phyloP scores from a whole-genome alignment of 2,113 vertebrate species.

The Mystacornis crossleyi region DNA sequence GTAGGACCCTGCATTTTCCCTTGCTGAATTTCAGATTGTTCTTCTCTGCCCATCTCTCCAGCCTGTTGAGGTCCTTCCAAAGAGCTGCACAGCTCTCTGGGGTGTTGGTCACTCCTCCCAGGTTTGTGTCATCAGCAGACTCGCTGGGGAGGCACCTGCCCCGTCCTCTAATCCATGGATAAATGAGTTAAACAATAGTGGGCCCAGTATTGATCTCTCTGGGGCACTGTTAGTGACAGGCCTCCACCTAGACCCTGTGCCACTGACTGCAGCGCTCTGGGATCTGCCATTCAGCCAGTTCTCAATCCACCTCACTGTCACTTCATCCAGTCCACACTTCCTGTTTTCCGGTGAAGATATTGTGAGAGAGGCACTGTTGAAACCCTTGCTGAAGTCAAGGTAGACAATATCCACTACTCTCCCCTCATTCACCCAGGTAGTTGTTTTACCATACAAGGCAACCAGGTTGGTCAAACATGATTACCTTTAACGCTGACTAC shows the following conservation, averaged over 20 bases:
- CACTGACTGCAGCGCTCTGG: no score
- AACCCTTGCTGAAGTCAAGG: background rate
- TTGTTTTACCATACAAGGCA: background rate
- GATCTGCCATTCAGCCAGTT: background rate
- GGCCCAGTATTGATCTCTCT: no score
- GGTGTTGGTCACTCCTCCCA: background rate
- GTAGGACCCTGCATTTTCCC: background rate
- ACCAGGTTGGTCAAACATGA: background rate
- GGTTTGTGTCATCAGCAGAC: background rate
- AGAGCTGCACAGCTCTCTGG: background rate
- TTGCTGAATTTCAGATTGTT: background rate
- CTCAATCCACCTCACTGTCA: background rate
- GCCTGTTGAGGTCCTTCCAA: background rate
- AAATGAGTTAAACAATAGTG: background rate
- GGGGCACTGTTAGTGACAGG: background rate
- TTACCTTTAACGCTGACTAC: background rate
- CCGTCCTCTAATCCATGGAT: background rate
- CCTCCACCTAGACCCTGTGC: background rate
- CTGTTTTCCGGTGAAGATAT: background rate
- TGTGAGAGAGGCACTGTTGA: background rate
- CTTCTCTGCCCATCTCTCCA: background rate
- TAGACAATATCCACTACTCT: background rate
- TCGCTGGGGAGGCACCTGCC: fast-evolving
- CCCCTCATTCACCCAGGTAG: background rate
- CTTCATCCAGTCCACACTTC: no score